A percentile compares a stretch with the other conserved stretches of the same genome.
Conservation (phyloP, 2,888 invertebrate genomes). For the Diaprepes abbreviatus region DNA sequence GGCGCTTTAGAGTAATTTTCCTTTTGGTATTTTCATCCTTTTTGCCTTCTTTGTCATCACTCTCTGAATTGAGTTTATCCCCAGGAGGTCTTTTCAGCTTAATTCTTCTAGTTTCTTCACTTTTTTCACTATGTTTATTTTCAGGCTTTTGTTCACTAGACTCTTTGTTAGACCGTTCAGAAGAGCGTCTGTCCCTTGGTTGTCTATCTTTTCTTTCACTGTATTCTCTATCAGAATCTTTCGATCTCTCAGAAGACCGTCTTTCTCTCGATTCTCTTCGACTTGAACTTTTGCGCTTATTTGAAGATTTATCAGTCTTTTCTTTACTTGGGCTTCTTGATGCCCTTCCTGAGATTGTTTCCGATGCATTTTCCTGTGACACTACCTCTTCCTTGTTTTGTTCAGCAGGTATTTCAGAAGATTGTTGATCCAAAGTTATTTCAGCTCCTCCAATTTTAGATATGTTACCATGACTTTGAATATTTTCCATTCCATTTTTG, state of each 20-base stretch:
- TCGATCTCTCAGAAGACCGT: constrained; percentile 38
- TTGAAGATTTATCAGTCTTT: constrained; percentile 3
- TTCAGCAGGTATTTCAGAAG: constrained; percentile 21
- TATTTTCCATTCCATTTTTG: constrained; percentile 33
- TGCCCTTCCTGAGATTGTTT: neutral
- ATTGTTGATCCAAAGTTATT: constrained; percentile 22
- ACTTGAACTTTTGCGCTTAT: constrained; percentile 21
- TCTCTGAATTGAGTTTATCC: constrained; percentile 35
- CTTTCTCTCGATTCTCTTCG: constrained; percentile 44
- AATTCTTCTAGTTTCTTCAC: constrained; percentile 48
- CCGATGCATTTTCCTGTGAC: constrained; percentile 3
- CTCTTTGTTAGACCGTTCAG: constrained; percentile 5
- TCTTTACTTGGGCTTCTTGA: constrained; percentile 11
- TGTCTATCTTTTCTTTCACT: constrained; percentile 19
- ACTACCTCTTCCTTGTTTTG: neutral
- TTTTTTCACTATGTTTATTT: constrained; percentile 24
- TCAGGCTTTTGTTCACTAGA: neutral
- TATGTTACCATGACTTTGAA: constrained; percentile 20
- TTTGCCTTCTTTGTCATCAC: constrained; percentile 42
- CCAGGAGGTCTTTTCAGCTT: constrained; percentile 49
- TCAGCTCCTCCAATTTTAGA: constrained; percentile 35
- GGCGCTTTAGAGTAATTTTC: constrained; percentile 29
- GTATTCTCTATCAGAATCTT: constrained; percentile 35
- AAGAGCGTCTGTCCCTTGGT: constrained; percentile 5
- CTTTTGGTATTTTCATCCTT: constrained; percentile 43